Evolutionary conservation across 2,888 invertebrate species (phyloP), one percentile per base, ranked within the genome.

Genomic region (Harpagoxenus sublaevis): DNA sequence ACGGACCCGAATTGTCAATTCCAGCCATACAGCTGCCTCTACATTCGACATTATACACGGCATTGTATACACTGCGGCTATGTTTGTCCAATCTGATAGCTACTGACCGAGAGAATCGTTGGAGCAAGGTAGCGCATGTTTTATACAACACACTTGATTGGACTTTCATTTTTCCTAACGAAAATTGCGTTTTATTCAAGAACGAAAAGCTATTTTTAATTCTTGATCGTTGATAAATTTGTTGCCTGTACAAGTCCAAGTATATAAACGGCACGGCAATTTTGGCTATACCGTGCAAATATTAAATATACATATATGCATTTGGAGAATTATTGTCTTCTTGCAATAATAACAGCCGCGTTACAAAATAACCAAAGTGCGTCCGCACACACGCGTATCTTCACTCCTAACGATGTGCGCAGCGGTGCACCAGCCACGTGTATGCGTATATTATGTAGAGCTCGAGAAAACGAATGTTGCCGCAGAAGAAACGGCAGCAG

Each of bases 71-170:
- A 77, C 31, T 57, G 74, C 45, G 71, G 60, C 73, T 84, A 39
- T 81, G 79, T 90, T 89, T 86, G 75, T 86, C 85, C 84, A 86
- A 88, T 89, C 83, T 84, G 84, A 89, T 88, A 83, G 84, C 73
- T 60, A 28, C 39, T n/a, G n/a, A 5, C n/a, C 39, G 77, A 12
- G 39, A 12, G 39, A 70, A 57, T 31, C 12, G 79, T 57, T 23
- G 18, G 48, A 23, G 48, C 10, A 39, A 70, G 60, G 18, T 39
- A 35, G 28, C 6, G 28, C 28, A 53, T 66, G 28, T 66, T 53
- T 77, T 77, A 66, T 39, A 31, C 15, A 39, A 31, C 15, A 39
- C 51, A 51, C 15, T 35, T 48, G 65, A 15, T 45, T 62, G n/a
- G 10, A 42, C 55, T 12, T 74, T 18, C 18, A 51, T 48, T 63